Evolutionary conservation across 2,113 vertebrate genomes (phyloP).

Genomic region (Rhombomys opimus): DNA sequence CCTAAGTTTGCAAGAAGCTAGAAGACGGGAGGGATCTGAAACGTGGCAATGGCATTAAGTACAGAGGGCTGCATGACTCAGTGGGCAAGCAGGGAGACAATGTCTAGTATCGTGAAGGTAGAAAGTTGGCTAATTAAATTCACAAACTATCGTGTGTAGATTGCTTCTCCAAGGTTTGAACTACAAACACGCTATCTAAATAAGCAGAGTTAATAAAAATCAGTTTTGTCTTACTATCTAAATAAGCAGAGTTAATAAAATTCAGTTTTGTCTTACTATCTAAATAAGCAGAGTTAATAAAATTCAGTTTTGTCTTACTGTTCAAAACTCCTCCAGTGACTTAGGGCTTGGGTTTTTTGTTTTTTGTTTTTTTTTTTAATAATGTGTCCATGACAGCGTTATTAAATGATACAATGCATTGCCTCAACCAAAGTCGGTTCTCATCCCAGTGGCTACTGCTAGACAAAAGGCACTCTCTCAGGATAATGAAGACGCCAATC

Average conservation of each 20-base stretch:
- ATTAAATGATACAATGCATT: not conserved
- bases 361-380: too few relatives aligned
- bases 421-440: slow-evolving; percentile 32
- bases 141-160: not conserved
- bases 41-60: not conserved
- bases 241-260: slow-evolving; percentile 29
- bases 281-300: slow-evolving; percentile 10
- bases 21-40: not conserved
- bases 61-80: not conserved
- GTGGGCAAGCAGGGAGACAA: not conserved
- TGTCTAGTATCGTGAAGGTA: not conserved
- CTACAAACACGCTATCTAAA: not conserved
- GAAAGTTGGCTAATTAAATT: not conserved
- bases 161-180: not conserved
- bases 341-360: not conserved
- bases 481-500: not conserved
- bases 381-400: not conserved
- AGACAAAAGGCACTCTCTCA: slow-evolving; percentile 1
- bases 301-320: not conserved
- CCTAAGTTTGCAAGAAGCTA: fast-evolving
- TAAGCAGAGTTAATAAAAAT: slow-evolving; percentile 17
- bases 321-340: not conserved
- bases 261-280: not conserved
- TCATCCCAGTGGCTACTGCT: not conserved
- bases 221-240: not conserved